Evolutionary conservation across 2,888 invertebrate species (phyloP).

Genomic region (Mesochorus sp.): DNA sequence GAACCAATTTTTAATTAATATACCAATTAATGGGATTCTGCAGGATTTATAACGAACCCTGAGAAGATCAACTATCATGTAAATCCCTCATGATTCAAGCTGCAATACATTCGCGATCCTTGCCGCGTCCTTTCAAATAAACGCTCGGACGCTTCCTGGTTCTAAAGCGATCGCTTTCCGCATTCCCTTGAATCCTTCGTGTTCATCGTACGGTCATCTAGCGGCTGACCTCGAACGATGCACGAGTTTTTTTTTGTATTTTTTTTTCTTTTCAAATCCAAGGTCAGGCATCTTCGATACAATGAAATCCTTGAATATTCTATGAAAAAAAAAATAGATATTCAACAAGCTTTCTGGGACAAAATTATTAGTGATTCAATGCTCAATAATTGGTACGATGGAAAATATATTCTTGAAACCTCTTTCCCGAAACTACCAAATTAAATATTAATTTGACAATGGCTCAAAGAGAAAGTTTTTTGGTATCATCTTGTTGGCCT

Average conservation of each 20-base stretch:
- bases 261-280: too few species aligned
- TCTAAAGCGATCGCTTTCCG: slow-evolving; percentile 35
- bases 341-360: too few species aligned
- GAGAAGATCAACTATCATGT: slow-evolving; percentile 32
- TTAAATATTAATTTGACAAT: too few species aligned
- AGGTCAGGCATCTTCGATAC: slow-evolving; percentile 31
- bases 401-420: too few species aligned
- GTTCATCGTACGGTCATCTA: slow-evolving; percentile 25
- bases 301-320: too few species aligned
- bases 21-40: slow-evolving; percentile 5
- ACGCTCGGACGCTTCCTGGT: slow-evolving; percentile 37
- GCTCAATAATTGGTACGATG: too few species aligned
- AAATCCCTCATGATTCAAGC: slow-evolving; percentile 30
- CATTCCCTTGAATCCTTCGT: slow-evolving; percentile 30
- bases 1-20: too few species aligned
- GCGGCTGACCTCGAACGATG: slow-evolving; percentile 50
- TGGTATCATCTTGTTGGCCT: slow-evolving; percentile 74
- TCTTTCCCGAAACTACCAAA: too few species aligned
- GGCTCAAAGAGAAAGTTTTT: slow-evolving; percentile 78
- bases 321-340: too few species aligned
- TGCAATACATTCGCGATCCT: slow-evolving; percentile 13
- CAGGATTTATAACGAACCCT: slow-evolving; percentile 14
- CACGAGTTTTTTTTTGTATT: slow-evolving; percentile 47
- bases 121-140: slow-evolving; percentile 22
- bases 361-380: too few species aligned